Evolutionary conservation across 2,888 invertebrate genomes (phyloP).

Genomic region (Parnassius orleans): DNA sequence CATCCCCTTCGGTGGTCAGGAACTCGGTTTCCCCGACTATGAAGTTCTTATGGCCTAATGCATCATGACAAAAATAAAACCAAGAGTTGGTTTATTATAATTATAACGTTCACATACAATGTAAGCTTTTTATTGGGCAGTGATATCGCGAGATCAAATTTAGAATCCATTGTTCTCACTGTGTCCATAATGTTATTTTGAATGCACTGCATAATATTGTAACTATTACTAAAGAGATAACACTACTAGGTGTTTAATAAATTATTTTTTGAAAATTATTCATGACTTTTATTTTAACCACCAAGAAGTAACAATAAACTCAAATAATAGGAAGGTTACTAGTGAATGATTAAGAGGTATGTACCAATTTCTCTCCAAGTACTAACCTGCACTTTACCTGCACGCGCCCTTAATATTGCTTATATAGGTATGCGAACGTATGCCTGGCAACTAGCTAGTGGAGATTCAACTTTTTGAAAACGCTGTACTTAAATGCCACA

Average conservation of each 20-base stretch:
- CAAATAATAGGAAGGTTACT: too few species aligned
- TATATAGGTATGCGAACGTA: too few species aligned
- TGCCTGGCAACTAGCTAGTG: too few species aligned
- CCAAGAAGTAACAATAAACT: too few species aligned
- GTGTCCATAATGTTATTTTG: constrained; percentile 37
- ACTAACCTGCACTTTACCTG: too few species aligned
- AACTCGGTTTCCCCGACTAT: constrained; percentile 89
- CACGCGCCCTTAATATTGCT: too few species aligned
- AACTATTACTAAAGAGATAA: constrained; percentile 33
- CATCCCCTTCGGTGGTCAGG: constrained; percentile 90
- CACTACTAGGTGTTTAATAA: constrained; percentile 38
- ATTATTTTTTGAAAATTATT: constrained; percentile 37
- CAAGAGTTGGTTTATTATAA: constrained; percentile 28
- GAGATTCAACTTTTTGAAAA: too few species aligned
- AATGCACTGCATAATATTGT: constrained; percentile 44
- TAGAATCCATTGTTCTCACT: constrained; percentile 34
- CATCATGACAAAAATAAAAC: constrained; percentile 19
- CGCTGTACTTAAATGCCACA: too few species aligned
- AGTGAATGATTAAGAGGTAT: too few species aligned
- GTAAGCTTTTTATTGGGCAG: constrained; percentile 22
- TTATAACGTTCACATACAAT: constrained; percentile 12
- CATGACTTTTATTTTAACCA: neutral
- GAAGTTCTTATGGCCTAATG: constrained; percentile 84
- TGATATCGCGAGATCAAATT: constrained; percentile 22
- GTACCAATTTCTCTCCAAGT: too few species aligned